Base-by-base conservation (phyloP, 30 jellyfish, hydroid and myxozoan species). In the Pelagia noctiluca region DNA sequence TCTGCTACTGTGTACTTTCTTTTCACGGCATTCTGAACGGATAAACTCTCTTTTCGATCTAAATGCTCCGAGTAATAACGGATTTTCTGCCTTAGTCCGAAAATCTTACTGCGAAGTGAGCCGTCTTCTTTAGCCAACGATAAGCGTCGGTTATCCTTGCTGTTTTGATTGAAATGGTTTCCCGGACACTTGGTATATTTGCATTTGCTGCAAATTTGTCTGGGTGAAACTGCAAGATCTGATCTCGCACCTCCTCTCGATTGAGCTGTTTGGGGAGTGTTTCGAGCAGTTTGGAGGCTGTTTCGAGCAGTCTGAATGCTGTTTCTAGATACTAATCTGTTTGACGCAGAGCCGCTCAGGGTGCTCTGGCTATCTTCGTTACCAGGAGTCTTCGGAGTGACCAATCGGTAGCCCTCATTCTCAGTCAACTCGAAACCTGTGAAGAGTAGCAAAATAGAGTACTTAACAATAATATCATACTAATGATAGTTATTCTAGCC, bases 61-160 rank as follows among this genome's bases (percentile, higher is more conserved):
- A 82, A 68, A 5, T 66, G 25, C 16, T 82, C 86, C 21, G 74
- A 25, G 30, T 82, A 82, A 1, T 82, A 80, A 30, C 71, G 67
- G 23, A 82, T 36, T 24, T 82, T 71, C 57, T 82, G 85, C 1
- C 86, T 71, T 46, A 82, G 33, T 0, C 80, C 92, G 62, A 49
- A 82, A 11, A 82, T 82, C 73, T 75, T 82, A 50, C 92, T 82
- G 38, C 92, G 52, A 18, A 82, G 80, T 3, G 84, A 66, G 22
- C 92, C 92, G 25, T 70, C 92, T 7, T 82, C 80, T 61, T 82
- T 82, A 2, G 92, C 92, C 36, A 70, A 33, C 1, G 86, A 48
- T 16, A 82, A 12, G 22, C 84, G 74, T n/a, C 80, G 31, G 49
- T 57, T 52, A 19, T 52, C 26, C 7, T 52, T 52, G 63, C 75